Base-by-base conservation (phyloP, 2,888 invertebrate genomes). In the Chrysopilus asiliformis region DNA sequence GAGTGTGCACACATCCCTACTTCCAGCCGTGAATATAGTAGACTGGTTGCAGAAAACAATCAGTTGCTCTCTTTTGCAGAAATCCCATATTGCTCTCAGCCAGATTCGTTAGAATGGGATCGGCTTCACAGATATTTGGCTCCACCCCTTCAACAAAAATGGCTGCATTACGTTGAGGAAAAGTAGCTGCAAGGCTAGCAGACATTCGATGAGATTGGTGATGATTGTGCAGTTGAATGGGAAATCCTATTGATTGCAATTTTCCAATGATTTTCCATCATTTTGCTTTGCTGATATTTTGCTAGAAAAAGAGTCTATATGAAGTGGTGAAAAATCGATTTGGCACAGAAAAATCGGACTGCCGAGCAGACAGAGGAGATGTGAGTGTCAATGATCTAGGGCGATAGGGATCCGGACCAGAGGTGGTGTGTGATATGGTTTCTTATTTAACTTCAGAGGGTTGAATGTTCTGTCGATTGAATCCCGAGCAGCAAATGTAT, bases 71-170 rank as follows among this genome's bases (percentile, higher is more conserved):
- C n/a, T n/a, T n/a, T n/a, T n/a, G n/a, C n/a, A n/a, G n/a, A n/a
- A n/a, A n/a, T n/a, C n/a, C n/a, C n/a, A n/a, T n/a, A n/a, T n/a
- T n/a, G n/a, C n/a, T n/a, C n/a, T n/a, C n/a, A n/a, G n/a, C n/a
- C n/a, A n/a, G n/a, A n/a, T n/a, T n/a, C n/a, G n/a, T n/a, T n/a
- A n/a, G n/a, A n/a, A n/a, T 5, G 14, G 26, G 32, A 36, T 32
- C 17, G 12, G 36, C 27, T 36, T 32, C 12, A 17, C 31, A 3
- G 13, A 19, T 14, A 17, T 10, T 4, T 33, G 16, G 10, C 38
- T 33, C 38, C 36, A 25, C 38, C 38, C 24, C n/a, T 14, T 28
- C 12, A 19, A 38, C 33, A 38, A 38, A 38, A 38, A 38, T 38
- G 38, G 38, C 33, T 38, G 38, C 38, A 38, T 18, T 3, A 13